These are phyloP conservation scores for Leucoraja ocellata DNA, from an alignment of 2,797 vertebrate genomes.

Conservation along the genomic window DNA sequence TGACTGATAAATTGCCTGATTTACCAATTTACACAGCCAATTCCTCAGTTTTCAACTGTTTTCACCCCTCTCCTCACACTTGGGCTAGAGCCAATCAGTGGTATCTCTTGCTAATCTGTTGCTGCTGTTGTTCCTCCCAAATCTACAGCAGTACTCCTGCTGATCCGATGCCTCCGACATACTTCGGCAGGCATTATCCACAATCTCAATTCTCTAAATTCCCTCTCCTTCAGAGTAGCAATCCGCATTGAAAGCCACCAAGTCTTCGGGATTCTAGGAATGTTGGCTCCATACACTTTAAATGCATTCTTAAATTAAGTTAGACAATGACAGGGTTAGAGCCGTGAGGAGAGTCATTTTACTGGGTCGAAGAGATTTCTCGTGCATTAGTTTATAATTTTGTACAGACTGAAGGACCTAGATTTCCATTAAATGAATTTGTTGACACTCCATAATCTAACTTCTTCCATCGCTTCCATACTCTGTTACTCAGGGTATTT, in stretches of 20 bases:
- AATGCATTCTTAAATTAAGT: background rate
- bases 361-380: background rate
- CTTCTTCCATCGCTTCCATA: background rate
- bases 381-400: background rate
- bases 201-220: background rate
- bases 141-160: no score
- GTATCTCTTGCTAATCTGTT: no score
- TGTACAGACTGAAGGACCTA: no score
- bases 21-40: no score
- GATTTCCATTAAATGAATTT: background rate
- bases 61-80: no score
- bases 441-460: background rate
- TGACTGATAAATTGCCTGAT: no score
- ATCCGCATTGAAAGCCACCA: background rate
- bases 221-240: background rate
- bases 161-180: background rate
- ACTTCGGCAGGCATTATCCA: no score
- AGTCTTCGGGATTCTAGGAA: background rate
- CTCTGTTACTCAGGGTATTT: no score
- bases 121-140: no score
- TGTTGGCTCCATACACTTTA: background rate
- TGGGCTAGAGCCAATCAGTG: no score
- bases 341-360: background rate
- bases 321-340: background rate
- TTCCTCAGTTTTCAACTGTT: no score